Evolutionary conservation across 2,797 vertebrate species (phyloP), one percentile per base, ranked within the genome.

Genomic region (Paratrypauchen microcephalus): DNA sequence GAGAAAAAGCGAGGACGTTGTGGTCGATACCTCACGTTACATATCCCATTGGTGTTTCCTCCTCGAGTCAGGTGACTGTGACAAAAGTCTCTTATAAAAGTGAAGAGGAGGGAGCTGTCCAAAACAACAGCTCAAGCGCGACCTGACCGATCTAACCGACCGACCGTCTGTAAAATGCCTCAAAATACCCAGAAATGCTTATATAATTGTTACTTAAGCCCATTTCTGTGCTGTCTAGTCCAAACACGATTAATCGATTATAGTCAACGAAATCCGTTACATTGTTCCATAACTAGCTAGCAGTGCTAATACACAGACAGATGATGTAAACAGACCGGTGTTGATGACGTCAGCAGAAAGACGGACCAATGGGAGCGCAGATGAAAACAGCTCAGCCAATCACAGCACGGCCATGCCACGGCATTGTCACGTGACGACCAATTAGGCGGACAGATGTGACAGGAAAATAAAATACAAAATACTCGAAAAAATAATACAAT

Each of bases 361-460:
- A 21, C 0, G 2, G 55, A 30, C 80, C 84, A 86, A 84, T 80
- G 6, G 41, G n/a, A 62, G 1, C 1, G 1, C 12, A 0, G 0
- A 0, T 0, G 0, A 0, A 19, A 24, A 30, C 47, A 3, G 8
- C 16, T 62, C 70, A 65, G 69, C 84, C 81, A 88, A 85, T 88
- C 68, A 66, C 15, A 0, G 0, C 16, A 6, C 39, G 13, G 12
- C 36, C 5, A 41, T 41, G 36, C 32, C 23, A 64, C 4, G 16
- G 5, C 47, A 13, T 66, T n/a, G 19, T 83, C 86, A 83, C 67
- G 81, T 85, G 80, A 88, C 70, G 2, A 18, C 2, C 6, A 39
- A 16, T 45, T 45, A 24, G 5, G 9, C 18, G n/a, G 60, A 41
- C 39, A 63, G 39, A 24, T 47, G 39, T 47, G 21, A 39, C 21